Base-by-base conservation (phyloP, 2,113 vertebrate species). In the Nestor notabilis region DNA sequence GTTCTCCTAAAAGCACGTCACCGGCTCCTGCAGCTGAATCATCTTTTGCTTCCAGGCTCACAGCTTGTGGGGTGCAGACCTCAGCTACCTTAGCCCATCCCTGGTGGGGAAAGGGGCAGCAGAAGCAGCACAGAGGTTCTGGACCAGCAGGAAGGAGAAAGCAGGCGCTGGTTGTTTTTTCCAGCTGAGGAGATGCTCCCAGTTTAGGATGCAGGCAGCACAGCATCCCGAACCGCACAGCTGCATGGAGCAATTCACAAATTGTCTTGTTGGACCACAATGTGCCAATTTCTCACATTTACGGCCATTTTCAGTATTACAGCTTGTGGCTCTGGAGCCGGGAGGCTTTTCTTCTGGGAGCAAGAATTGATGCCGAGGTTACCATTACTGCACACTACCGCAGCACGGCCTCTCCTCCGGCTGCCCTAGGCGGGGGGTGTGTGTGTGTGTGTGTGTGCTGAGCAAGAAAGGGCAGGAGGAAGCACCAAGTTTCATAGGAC, bases 271-370 rank as follows among this genome's bases (percentile, higher is more conserved):
- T 96, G 98, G 97, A 68, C 95, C 81, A 78, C 98, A 97, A 79
- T 87, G 88, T 98, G 97, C 97, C 98, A 98, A 97, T 98, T 98
- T 97, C 87, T 97, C 96, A 95, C 97, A 97, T 98, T 97, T 97
- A 97, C 90, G 87, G 97, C 97, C 98, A 97, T 98, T 98, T 98
- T 76, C 97, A 96, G 90, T 97, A 97, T 98, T 98, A 97, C 88
- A 97, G 98, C 97, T 89, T 95, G 90, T 75, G 96, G 92, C 69
- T 64, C 96, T 5, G 64, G 58, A 97, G 96, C 95, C 58, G 4
- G 89, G 97, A 97, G 94, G 91, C 75, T 97, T 97, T 97, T 95
- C 98, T 98, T 96, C 95, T 64, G 97, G 97, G 97, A 98, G 97
- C 95, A 69, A 89, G 95, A 76, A 96, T 78, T 76, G 97, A 92